Base-by-base conservation (phyloP, 1,140 invertebrate genomes). In the Monochamus saltuarius region DNA sequence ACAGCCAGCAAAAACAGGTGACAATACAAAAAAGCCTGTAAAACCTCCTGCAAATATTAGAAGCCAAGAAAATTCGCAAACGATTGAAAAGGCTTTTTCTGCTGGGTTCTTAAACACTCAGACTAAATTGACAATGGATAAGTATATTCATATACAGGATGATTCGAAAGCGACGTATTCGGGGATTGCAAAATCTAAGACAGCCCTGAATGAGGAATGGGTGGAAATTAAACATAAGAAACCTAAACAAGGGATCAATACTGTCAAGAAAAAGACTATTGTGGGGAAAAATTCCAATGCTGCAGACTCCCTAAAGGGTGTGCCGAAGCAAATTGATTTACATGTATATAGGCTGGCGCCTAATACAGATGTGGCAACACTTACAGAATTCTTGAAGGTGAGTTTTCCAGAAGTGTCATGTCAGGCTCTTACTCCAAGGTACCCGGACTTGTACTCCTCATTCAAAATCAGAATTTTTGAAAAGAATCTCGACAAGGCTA, bases 81-180 rank as follows among this genome's bases (percentile, higher is more conserved):
- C 34, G 36, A 35, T 22, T 13, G 10, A 14, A 51, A 51, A 51
- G 36, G 36, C 19, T 35, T 0, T 37, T 11, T 51, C 29, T 35
- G 49, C 49, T 51, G 49, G 49, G 34, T 51, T 14, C 13, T 51
- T 51, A 16, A 14, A 51, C 7, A n/a, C 49, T 16, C 49, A 51
- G 29, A 51, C 34, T n/a, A 51, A 51, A 51, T 11, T 51, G 49
- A 51, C 49, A n/a, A 51, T 51, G 49, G 29, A 51, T 37, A 51
- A 51, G 16, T 34, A 34, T 35, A 51, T 51, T n/a, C 49, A 51
- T 35, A 51, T 51, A 51, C 19, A 51, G 49, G 49, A 35, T 37
- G 49, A 51, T 29, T 29, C 22, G 22, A 29, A 29, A 29, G 22
- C 22, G 22, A 29, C 22, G 22, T 29, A 29, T 29, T 29, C 22